Evolutionary conservation across 2,797 vertebrate genomes (phyloP).

Genomic region (Erethizon dorsatum): DNA sequence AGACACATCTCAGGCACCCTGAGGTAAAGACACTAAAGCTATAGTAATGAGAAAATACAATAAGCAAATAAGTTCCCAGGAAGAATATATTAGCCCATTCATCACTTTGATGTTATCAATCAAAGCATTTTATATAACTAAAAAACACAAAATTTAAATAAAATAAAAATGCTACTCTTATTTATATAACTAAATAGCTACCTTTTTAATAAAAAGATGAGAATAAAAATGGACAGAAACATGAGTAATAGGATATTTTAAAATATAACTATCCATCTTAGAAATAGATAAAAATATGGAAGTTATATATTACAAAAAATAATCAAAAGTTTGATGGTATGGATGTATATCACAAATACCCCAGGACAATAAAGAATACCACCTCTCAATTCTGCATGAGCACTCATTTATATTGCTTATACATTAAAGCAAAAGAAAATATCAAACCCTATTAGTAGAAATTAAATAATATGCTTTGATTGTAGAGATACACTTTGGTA

Average conservation of each 20-base stretch:
- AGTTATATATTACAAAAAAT: not conserved
- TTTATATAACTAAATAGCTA: not conserved
- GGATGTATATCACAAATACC: not conserved
- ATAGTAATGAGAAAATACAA: not conserved
- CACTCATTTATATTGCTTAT: not conserved
- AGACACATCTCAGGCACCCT: not conserved
- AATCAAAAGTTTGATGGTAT: not conserved
- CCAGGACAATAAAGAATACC: not conserved
- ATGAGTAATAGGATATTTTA: not conserved
- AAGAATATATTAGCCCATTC: not conserved
- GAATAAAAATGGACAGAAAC: not conserved
- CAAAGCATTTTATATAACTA: not conserved
- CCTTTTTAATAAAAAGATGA: not conserved
- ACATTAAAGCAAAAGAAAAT: not conserved
- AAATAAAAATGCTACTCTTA: not conserved
- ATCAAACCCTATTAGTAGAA: too few species aligned
- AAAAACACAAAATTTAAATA: not conserved
- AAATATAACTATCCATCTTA: too few species aligned
- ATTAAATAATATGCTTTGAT: not conserved
- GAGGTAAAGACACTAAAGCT: not conserved
- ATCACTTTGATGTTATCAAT: not conserved
- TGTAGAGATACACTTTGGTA: not conserved
- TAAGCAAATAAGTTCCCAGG: not conserved
- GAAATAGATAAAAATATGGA: too few species aligned
- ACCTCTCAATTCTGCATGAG: not conserved